Conservation (phyloP, 1,140 invertebrate species). For the Aradophagus sp. region DNA sequence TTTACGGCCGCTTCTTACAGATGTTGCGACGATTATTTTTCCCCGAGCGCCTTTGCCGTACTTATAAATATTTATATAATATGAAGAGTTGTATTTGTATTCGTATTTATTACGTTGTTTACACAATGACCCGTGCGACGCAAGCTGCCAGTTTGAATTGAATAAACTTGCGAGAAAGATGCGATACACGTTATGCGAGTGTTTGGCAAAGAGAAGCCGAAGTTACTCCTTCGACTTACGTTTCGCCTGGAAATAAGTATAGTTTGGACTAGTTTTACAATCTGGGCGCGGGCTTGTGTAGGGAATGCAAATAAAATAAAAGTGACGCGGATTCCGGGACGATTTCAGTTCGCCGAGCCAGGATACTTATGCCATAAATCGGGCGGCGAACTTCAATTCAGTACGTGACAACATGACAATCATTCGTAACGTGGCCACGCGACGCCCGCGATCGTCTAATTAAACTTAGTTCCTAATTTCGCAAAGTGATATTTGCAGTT, state of each 20-base stretch:
- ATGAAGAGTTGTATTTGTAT: conserved; percentile 11
- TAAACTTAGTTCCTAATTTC: conserved; percentile 14
- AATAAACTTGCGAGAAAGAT: conserved; percentile 39
- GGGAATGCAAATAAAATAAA: conserved; percentile 66
- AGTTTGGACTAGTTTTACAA: conserved; percentile 68
- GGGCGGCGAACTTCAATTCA: conserved; percentile 64
- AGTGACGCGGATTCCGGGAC: conserved; percentile 41
- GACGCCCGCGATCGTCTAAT: no score
- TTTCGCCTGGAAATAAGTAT: conserved; percentile 41
- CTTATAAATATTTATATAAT: conserved; percentile 16
- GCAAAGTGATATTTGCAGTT: no score
- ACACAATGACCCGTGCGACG: conserved; percentile 19
- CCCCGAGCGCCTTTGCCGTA: not conserved
- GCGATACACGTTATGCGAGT: conserved; percentile 61
- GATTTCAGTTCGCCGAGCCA: conserved; percentile 69
- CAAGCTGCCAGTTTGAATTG: conserved; percentile 25
- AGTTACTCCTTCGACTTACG: conserved; percentile 42
- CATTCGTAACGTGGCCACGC: conserved; percentile 18
- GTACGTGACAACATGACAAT: conserved; percentile 39
- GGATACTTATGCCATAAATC: conserved; percentile 70
- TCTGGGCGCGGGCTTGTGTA: conserved; percentile 52
- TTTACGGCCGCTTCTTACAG: not conserved
- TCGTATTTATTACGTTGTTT: conserved; percentile 44
- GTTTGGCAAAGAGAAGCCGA: conserved; percentile 43
- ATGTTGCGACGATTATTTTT: not conserved